Evolutionary conservation across 2,113 vertebrate genomes (phyloP).

Genomic region (western clawed frog (Xenopus tropicalis)): DNA sequence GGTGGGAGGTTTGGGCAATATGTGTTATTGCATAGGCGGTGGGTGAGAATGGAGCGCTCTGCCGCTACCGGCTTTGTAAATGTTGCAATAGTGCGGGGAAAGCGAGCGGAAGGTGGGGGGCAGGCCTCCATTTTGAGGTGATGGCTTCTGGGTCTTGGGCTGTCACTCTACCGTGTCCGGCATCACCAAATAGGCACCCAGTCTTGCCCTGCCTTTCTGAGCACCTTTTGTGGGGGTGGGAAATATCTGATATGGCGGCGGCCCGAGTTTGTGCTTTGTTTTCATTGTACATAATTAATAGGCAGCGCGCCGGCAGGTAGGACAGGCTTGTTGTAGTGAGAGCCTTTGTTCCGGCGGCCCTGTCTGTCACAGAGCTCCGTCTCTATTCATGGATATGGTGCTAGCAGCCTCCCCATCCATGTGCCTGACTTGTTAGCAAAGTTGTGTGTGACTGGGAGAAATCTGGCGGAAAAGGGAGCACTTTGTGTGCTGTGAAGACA

Average conservation of each 20-base stretch:
- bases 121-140: neutral
- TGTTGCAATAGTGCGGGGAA: slow-evolving; percentile 3
- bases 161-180: too few relatives aligned
- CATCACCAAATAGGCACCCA: too few relatives aligned
- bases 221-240: too few relatives aligned
- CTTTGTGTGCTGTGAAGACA: slow-evolving; percentile 6
- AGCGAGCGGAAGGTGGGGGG: neutral
- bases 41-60: neutral
- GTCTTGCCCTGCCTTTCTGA: too few relatives aligned
- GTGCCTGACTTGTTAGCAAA: neutral
- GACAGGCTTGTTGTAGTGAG: neutral
- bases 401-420: neutral
- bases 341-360: neutral
- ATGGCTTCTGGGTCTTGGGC: too few relatives aligned
- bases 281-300: neutral
- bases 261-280: neutral
- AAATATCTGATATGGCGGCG: neutral
- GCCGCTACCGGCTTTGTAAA: neutral
- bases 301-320: too few relatives aligned
- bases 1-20: neutral
- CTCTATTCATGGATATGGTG: too few relatives aligned
- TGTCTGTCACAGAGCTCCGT: neutral
- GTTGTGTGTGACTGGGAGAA: neutral
- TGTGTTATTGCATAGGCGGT: neutral
- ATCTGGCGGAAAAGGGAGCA: neutral